Base-by-base conservation (phyloP, 64 coral and sea anemone species). In the Cladopsammia gracilis region DNA sequence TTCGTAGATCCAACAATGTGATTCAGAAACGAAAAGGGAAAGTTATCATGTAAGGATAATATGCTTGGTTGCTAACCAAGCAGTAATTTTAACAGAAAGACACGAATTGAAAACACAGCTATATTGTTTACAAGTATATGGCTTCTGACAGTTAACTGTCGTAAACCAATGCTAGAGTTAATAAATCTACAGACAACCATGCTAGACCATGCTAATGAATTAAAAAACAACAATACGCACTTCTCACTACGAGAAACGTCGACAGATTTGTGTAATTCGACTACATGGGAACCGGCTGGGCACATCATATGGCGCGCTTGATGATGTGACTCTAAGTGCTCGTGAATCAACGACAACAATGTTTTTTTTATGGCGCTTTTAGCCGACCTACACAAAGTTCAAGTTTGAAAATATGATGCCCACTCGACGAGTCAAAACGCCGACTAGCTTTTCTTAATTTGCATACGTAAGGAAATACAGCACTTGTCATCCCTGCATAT, bases 361-460 rank as follows among this genome's bases (percentile, higher is more conserved):
- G 34, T 34, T 34, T 34, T 3, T 56, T 56, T 12, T 5, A 49
- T 7, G 19, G 13, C 72, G 72, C n/a, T 49, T 43, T 75, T 75
- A 49, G 70, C 26, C 70, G 45, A 72, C 25, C 70, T 44, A 44
- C 1, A 7, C 25, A 45, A 14, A 23, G 20, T 67, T 84, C 14
- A 68, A 14, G 80, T 43, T 64, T 83, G 13, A 67, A 83, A 83
- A 22, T 20, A 25, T 19, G 48, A 19, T 75, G 15, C 43, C 60
- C 60, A 49, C 80, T 84, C 18, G 22, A 61, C 54, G 22, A 44
- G 62, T 67, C 45, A 84, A 66, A 84, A 84, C 13, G 62, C 62
- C 62, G 67, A 67, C 34, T 83, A 18, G 23, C 43, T 84, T 67
- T 50, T 67, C 3, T 22, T 84, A 67, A 84, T 84, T 84, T 84